These are phyloP conservation scores for Ennomos fuscantarius DNA, from an alignment of 2,888 invertebrate species.

Conservation along the genomic window DNA sequence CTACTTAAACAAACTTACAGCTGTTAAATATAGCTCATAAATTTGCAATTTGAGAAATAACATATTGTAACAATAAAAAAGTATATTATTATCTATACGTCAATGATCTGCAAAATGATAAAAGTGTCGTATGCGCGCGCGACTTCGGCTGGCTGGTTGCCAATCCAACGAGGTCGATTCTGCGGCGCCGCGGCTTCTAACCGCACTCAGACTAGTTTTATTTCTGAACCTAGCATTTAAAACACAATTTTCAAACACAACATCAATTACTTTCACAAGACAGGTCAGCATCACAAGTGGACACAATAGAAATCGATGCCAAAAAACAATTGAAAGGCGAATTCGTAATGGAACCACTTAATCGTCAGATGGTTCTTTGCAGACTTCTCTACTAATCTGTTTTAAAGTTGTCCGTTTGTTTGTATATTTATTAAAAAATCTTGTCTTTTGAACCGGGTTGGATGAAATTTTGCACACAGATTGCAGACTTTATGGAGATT, in stretches of 20 bases:
- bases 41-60: slow-evolving; percentile 30
- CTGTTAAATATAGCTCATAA: not conserved
- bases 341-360: no score
- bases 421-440: slow-evolving; percentile 7
- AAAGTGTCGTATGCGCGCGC: slow-evolving; percentile 58
- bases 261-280: slow-evolving; percentile 10
- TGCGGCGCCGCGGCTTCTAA: slow-evolving; percentile 73
- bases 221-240: slow-evolving; percentile 40
- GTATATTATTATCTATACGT: slow-evolving; percentile 33
- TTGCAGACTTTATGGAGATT: no score
- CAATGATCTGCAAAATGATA: slow-evolving; percentile 29
- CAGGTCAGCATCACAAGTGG: slow-evolving; percentile 1
- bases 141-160: slow-evolving; percentile 60
- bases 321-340: slow-evolving; percentile 1
- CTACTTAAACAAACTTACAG: not conserved
- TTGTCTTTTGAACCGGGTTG: no score
- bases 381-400: not conserved
- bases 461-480: no score
- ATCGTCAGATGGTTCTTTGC: not conserved
- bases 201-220: slow-evolving; percentile 72
- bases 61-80: slow-evolving; percentile 51
- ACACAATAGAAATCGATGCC: slow-evolving; percentile 14
- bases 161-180: slow-evolving; percentile 70
- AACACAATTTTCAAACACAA: slow-evolving; percentile 18
- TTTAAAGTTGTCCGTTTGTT: no score